phyloP scores from a whole-genome alignment of 2,113 vertebrate species.

The Pterocles burchelli region DNA sequence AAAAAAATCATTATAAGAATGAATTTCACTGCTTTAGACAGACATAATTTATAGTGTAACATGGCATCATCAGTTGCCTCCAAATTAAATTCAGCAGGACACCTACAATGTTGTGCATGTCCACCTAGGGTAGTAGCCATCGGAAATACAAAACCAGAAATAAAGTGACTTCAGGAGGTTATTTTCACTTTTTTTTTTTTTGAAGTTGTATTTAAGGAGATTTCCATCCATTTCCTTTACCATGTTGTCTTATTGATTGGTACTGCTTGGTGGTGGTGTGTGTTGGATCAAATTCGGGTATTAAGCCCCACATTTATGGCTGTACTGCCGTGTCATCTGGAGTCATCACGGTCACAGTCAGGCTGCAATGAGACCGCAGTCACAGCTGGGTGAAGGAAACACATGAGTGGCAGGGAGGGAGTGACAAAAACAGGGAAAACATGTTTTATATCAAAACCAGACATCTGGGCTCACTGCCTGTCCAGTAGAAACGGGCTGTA shows the following conservation, averaged over 20 bases:
- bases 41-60: neutral
- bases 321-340: neutral
- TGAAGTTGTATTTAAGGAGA: neutral
- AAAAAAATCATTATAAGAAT: neutral
- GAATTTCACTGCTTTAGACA: conserved; percentile 7
- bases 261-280: neutral
- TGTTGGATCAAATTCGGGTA: neutral
- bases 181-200: neutral
- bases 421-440: neutral
- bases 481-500: neutral
- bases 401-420: neutral
- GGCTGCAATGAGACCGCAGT: neutral
- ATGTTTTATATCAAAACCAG: conserved; percentile 34
- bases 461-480: conserved; percentile 16
- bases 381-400: neutral
- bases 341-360: neutral
- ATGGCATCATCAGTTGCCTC: neutral
- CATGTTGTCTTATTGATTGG: neutral
- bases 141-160: neutral
- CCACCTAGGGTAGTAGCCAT: neutral
- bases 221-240: neutral
- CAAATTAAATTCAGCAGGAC: conserved; percentile 6
- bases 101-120: conserved; percentile 20
- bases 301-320: fast-evolving
- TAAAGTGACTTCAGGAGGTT: neutral